phyloP scores from a whole-genome alignment of 2,113 vertebrate species.

The Chionodraco myersi region DNA sequence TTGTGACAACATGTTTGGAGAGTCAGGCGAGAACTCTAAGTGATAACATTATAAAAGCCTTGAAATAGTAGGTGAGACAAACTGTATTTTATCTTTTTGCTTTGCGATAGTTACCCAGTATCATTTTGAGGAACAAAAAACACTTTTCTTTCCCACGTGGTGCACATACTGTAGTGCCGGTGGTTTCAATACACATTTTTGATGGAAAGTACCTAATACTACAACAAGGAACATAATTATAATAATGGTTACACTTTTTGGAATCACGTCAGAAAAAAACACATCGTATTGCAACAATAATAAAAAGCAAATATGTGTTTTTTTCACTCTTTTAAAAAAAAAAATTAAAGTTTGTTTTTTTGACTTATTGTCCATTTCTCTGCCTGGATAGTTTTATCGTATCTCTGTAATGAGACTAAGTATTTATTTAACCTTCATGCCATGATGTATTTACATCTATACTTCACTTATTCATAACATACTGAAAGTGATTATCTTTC shows the following conservation, averaged over 20 bases:
- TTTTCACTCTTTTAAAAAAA: no score
- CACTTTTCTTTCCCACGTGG: not conserved
- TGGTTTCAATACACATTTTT: not conserved
- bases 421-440: not conserved
- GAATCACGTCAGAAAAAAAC: no score
- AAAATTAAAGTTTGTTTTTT: no score
- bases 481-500: no score
- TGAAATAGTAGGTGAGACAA: no score
- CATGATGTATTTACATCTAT: not conserved
- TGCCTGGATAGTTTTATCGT: no score
- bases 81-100: not conserved
- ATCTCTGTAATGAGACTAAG: not conserved
- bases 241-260: not conserved
- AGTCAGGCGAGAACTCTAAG: no score
- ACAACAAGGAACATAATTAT: not conserved
- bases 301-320: not conserved
- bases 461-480: not conserved
- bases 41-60: no score
- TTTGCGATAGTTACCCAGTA: not conserved
- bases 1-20: no score
- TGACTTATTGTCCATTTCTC: no score
- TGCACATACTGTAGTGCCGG: no score
- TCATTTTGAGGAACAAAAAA: not conserved
- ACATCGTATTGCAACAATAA: not conserved
- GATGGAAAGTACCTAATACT: conserved; percentile 4